These are phyloP conservation scores for Candidula unifasciata DNA, from an alignment of 2,888 invertebrate genomes.

Conservation along the genomic window DNA sequence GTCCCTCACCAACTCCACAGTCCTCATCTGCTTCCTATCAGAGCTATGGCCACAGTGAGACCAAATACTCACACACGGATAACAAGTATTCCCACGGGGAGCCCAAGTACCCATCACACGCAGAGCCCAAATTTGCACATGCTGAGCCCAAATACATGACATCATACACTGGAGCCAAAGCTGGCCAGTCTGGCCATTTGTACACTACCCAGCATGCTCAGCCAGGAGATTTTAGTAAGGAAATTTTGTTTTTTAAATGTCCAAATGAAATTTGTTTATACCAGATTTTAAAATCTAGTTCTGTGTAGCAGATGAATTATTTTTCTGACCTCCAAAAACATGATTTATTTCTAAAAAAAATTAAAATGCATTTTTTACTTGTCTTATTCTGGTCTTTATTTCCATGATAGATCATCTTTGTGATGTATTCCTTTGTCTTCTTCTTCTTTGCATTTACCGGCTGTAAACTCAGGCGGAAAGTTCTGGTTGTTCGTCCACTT, in stretches of 20 bases:
- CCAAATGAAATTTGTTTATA: no score
- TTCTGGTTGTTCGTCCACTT: no score
- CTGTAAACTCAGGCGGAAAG: no score
- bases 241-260: background rate
- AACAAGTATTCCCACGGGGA: constrained; percentile 49
- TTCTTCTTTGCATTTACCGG: no score
- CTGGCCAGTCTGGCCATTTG: constrained; percentile 46
- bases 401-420: no score
- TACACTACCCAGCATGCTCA: constrained; percentile 52
- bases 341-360: no score
- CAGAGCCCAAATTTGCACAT: constrained; percentile 44
- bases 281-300: no score
- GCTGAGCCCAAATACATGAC: constrained; percentile 57
- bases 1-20: constrained; percentile 73
- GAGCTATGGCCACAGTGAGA: constrained; percentile 54
- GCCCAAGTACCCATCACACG: constrained; percentile 41
- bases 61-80: constrained; percentile 58
- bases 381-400: no score
- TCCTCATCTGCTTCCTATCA: constrained; percentile 64
- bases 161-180: constrained; percentile 50
- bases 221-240: constrained; percentile 53
- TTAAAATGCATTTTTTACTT: no score
- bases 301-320: background rate
- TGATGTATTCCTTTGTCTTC: no score
- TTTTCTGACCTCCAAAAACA: background rate